These are phyloP conservation scores for Mormyrus hasselquistii DNA, from an alignment of 2,797 vertebrate genomes.

Conservation along the genomic window DNA sequence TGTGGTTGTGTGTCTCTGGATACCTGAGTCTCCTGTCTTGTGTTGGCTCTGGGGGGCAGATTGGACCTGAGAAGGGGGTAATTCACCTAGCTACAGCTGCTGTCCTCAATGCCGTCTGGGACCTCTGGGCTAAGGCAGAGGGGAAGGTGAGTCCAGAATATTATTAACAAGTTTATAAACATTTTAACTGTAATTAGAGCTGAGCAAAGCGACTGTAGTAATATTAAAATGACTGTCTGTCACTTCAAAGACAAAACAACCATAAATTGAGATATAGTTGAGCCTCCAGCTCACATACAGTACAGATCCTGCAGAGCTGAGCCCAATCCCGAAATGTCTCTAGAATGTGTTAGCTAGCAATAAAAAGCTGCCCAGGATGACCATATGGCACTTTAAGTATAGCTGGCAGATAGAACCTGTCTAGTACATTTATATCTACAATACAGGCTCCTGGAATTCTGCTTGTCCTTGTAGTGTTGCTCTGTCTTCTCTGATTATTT, in stretches of 20 bases:
- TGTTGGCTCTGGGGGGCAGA: conserved; percentile 40
- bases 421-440: background rate
- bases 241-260: background rate
- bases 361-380: background rate
- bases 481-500: background rate
- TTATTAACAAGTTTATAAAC: background rate
- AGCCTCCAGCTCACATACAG: background rate
- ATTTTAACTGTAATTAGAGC: background rate
- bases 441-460: background rate
- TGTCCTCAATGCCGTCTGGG: conserved; percentile 72
- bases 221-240: background rate
- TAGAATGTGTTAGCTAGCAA: background rate
- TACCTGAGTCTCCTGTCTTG: background rate
- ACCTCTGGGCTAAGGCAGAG: conserved; percentile 69
- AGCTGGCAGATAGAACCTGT: background rate
- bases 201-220: background rate
- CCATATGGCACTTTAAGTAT: background rate
- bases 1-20: background rate
- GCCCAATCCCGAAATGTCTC: background rate
- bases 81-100: conserved; percentile 66
- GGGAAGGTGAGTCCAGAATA: conserved; percentile 55
- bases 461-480: background rate
- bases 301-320: background rate
- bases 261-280: background rate
- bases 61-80: conserved; percentile 72